Percentiles rank a stretch among this genome's conserved stretches.
Evolutionary conservation across 2,797 vertebrate genomes (phyloP).

Genomic region (Mus spretus): DNA sequence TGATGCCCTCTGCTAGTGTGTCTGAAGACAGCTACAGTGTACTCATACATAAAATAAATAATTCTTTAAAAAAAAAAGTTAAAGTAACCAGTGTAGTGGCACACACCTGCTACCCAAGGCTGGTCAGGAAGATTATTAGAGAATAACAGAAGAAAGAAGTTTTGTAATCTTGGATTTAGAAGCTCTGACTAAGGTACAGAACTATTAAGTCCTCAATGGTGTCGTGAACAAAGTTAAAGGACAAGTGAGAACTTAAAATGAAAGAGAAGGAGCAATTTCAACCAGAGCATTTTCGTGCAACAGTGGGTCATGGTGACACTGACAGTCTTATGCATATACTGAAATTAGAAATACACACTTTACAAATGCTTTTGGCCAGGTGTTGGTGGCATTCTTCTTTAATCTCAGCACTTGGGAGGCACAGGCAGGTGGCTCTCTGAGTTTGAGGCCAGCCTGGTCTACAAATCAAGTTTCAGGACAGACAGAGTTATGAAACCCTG

Average conservation of each 20-base stretch:
- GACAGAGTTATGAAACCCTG: not conserved
- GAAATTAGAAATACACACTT: not conserved
- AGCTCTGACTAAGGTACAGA: not conserved
- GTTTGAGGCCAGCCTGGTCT: not conserved
- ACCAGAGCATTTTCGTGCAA: not conserved
- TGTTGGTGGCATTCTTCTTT: not conserved
- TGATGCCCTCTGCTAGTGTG: too few species aligned
- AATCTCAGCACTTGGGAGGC: not conserved
- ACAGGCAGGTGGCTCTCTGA: not conserved
- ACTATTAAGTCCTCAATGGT: not conserved
- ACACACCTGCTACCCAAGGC: not conserved
- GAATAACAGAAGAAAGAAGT: conserved; percentile 50
- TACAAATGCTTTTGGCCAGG: not conserved
- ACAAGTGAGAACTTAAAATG: not conserved
- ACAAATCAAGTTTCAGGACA: not conserved
- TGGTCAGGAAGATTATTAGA: not conserved
- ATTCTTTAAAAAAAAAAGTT: not conserved
- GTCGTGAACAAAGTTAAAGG: not conserved
- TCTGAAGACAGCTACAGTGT: too few species aligned
- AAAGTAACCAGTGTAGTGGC: not conserved
- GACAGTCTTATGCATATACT: not conserved
- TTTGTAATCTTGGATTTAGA: conserved; percentile 39
- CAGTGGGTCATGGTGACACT: not conserved
- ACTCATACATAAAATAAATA: too few species aligned
- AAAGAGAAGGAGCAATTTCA: not conserved